phyloP scores from a whole-genome alignment of 2,797 vertebrate genomes.

The Lateolabrax maculatus region DNA sequence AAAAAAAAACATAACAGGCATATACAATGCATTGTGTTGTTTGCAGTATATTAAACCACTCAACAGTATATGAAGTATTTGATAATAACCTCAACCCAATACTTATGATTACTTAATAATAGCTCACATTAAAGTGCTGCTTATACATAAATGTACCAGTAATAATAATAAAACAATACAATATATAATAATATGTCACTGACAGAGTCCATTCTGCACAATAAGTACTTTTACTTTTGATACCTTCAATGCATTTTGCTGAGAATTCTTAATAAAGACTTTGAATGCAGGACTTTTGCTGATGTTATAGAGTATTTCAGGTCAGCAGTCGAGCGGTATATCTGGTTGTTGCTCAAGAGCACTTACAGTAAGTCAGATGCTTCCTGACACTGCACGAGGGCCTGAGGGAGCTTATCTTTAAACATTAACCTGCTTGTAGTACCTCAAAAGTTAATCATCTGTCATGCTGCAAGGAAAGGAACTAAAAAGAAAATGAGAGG shows the following conservation, averaged over 20 bases:
- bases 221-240: neutral
- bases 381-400: conserved; percentile 50
- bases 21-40: neutral
- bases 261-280: neutral
- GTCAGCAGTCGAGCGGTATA: conserved; percentile 13
- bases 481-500: neutral
- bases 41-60: neutral
- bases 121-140: neutral
- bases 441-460: conserved; percentile 22
- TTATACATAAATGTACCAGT: neutral
- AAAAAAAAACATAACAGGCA: neutral
- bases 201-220: neutral
- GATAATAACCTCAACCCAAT: neutral
- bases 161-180: neutral
- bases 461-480: neutral
- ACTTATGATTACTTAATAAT: neutral
- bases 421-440: conserved; percentile 20
- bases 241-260: neutral
- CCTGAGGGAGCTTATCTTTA: conserved; percentile 47
- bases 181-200: neutral
- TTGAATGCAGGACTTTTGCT: neutral
- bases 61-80: neutral
- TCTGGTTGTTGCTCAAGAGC: conserved; percentile 68
- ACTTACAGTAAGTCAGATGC: conserved; percentile 61
- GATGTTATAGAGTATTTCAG: conserved; percentile 15